Base-by-base conservation (phyloP, 2,113 vertebrate species). In the Aythya baeri region DNA sequence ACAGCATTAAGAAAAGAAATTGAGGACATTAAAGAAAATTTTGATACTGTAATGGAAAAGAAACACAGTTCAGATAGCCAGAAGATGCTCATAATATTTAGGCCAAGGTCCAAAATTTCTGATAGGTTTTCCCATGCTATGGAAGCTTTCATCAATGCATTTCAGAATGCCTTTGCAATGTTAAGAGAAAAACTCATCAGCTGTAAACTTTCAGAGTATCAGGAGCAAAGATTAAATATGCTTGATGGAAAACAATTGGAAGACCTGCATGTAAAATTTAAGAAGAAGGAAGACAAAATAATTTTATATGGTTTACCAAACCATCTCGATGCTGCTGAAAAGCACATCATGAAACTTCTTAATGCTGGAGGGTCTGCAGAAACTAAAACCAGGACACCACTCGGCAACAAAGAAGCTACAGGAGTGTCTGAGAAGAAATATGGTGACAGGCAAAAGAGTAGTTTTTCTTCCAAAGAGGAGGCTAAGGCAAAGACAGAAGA, bases 61-160 rank as follows among this genome's bases (percentile, higher is more conserved):
- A 55, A 6, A 46, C 17, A 4, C 1, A 23, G 11, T n/a, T 17
- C 7, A 5, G 1, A 0, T 13, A 74, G 12, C 10, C 73, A 70
- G 79, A 97, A 88, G 70, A 55, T 62, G 36, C 2, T 6, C 13
- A 44, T 98, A 74, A 2, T 23, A 6, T 98, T 98, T 95, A 95
- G 38, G 17, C 74, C 98, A 9, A 82, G 34, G 58, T 4, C 12
- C 41, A 90, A 86, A 46, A n/a, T 25, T 16, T 27, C 13, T 17
- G 95, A 98, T 93, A 82, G 97, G 49, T 95, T 95, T n/a, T 58
- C 89, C 44, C 95, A 98, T 32, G 97, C 98, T 58, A 89, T 81
- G 52, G 91, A 95, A 80, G 83, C n/a, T 74, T 98, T 98, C 80
- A 93, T 94, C 2, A 91, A 31, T 71, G 68, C 80, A 41, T 97